phyloP scores from a whole-genome alignment of 2,888 invertebrate genomes.

The Opisthograptis luteolata region DNA sequence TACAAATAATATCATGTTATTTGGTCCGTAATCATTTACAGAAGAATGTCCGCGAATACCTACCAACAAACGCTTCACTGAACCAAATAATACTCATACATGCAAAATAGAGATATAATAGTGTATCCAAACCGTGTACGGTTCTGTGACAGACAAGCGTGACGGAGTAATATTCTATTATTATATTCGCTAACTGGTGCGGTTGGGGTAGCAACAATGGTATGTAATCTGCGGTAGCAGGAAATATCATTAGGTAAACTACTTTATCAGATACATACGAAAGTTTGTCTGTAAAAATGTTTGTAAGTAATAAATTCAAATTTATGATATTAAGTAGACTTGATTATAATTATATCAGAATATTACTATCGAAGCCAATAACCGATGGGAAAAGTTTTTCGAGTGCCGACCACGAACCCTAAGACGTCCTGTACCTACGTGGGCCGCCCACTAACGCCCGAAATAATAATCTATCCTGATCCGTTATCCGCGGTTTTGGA shows the following conservation, averaged over 20 bases:
- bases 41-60: not conserved
- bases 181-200: not conserved
- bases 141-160: constrained; percentile 10
- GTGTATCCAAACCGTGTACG: constrained; percentile 10
- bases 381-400: too few relatives aligned
- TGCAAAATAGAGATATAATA: constrained; percentile 20
- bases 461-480: too few relatives aligned
- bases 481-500: too few relatives aligned
- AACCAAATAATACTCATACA: constrained; percentile 28
- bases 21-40: not conserved
- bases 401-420: too few relatives aligned
- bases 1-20: not conserved
- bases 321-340: too few relatives aligned
- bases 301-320: not conserved
- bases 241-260: too few relatives aligned
- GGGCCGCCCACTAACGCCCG: too few relatives aligned
- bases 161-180: constrained; percentile 8
- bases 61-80: constrained; percentile 25
- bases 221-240: not conserved
- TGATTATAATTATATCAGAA: too few relatives aligned
- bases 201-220: not conserved
- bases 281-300: too few relatives aligned
- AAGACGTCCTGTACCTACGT: too few relatives aligned
- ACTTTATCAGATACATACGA: too few relatives aligned
- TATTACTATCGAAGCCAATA: too few relatives aligned